Evolutionary conservation across 2,797 vertebrate species (phyloP), one percentile per base, ranked within the genome.

Genomic region (Ptychobarbus kaznakovi): DNA sequence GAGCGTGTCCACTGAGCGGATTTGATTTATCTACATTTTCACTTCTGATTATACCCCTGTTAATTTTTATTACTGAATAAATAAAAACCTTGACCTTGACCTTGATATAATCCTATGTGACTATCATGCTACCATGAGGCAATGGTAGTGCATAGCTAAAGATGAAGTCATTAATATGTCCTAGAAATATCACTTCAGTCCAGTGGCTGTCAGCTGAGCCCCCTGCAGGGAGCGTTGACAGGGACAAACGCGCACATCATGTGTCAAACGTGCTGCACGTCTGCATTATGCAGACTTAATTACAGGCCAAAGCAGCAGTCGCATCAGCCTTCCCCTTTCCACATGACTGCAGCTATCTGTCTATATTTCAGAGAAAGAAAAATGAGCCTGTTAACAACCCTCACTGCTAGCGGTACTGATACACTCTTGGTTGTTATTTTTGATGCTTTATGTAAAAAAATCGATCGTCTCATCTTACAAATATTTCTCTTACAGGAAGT

Each of bases 161-260:
- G 72, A 83, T 65, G 51, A 77, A 80, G n/a, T 80, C 70, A 56
- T 44, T 82, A 76, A 76, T 70, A 87, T 85, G 76, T 28, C 28
- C 46, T 74, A 35, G 70, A 53, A 63, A 77, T 66, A 12, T 38
- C 68, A 53, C 87, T 85, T 74, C 72, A 83, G 86, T 83, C 74
- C 42, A 63, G 66, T 1, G 20, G 56, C 69, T 75, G 78, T 80
- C 82, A 87, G 72, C 70, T 32, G 38, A 86, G 61, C 73, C 72
- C 80, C 87, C 87, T 76, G 82, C 80, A 79, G 80, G 28, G 84
- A 83, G 68, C 44, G 32, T 86, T 92, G 93, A 94, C 94, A 94
- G 89, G 93, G 92, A 93, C 89, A 91, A 92, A 92, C 92, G 92
- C 82, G 91, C 79, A 77, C 82, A 83, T 89, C 88, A 85, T 85